These are phyloP conservation scores for Leuciscus waleckii DNA, from an alignment of 2,797 vertebrate species.

Conservation along the genomic window DNA sequence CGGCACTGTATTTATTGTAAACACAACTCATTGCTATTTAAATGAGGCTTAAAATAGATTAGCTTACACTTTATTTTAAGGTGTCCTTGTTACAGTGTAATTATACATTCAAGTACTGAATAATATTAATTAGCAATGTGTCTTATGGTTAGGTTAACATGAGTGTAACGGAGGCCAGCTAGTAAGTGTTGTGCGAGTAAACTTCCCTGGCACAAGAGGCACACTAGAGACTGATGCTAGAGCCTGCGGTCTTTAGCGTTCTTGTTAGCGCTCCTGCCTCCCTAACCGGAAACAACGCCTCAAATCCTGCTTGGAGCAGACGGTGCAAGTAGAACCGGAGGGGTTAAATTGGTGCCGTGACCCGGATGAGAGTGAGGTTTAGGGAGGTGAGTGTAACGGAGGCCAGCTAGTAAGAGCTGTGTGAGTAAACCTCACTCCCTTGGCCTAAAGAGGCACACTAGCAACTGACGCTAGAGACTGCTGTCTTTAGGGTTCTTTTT, in stretches of 20 bases:
- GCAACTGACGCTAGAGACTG: not conserved
- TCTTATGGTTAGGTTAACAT: not conserved
- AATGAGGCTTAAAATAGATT: not conserved
- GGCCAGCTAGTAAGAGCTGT: not conserved
- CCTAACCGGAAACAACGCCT: accelerated
- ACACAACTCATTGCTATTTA: not conserved
- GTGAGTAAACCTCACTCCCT: no score
- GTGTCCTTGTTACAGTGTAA: not conserved
- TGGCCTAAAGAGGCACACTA: not conserved
- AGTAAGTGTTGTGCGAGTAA: no score
- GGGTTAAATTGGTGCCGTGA: not conserved
- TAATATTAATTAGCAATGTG: not conserved
- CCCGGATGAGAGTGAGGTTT: not conserved
- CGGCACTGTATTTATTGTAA: not conserved
- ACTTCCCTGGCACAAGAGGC: no score
- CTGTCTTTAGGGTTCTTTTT: not conserved
- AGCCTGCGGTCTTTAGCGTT: no score
- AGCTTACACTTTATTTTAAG: not conserved
- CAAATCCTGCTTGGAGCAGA: not conserved
- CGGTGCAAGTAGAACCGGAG: not conserved
- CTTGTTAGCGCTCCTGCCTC: not conserved
- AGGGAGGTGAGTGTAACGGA: not conserved
- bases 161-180: no score
- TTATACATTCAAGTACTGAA: not conserved
- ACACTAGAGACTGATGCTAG: not conserved